phyloP scores from a whole-genome alignment of 2,797 vertebrate species.

The Molossus molossus region DNA sequence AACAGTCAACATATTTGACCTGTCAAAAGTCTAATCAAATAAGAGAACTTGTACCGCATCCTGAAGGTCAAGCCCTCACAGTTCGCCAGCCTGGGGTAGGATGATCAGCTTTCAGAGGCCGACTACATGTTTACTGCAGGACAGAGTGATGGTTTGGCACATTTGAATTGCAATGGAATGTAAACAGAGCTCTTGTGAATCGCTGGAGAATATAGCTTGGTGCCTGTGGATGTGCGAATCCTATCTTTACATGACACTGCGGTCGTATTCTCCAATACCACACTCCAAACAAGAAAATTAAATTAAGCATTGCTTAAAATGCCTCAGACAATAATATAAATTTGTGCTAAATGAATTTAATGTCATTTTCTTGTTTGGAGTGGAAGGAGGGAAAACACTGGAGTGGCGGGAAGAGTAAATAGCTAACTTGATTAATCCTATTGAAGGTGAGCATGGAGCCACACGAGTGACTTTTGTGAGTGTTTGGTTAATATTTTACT shows the following conservation, averaged over 20 bases:
- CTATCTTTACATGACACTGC: conserved; percentile 85
- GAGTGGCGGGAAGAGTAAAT: conserved; percentile 89
- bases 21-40: conserved; percentile 64
- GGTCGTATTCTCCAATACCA: conserved; percentile 87
- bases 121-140: conserved; percentile 63
- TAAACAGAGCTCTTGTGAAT: conserved; percentile 85
- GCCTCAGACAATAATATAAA: conserved; percentile 89
- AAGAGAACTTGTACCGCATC: conserved; percentile 1
- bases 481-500: conserved; percentile 92
- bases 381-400: conserved; percentile 89
- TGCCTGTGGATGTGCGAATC: conserved; percentile 84
- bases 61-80: conserved; percentile 59
- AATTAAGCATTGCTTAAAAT: conserved; percentile 92
- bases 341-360: conserved; percentile 92
- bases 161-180: conserved; percentile 87
- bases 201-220: conserved; percentile 83
- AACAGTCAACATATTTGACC: conserved; percentile 55
- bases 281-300: conserved; percentile 91
- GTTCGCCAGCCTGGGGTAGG: neutral
- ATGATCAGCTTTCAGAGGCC: neutral
- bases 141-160: conserved; percentile 85
- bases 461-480: conserved; percentile 89
- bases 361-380: conserved; percentile 92
- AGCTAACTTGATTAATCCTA: conserved; percentile 91
- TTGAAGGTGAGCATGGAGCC: conserved; percentile 90